These are phyloP conservation scores for Cephus sareptanus DNA, from an alignment of 2,888 invertebrate genomes.

Conservation along the genomic window DNA sequence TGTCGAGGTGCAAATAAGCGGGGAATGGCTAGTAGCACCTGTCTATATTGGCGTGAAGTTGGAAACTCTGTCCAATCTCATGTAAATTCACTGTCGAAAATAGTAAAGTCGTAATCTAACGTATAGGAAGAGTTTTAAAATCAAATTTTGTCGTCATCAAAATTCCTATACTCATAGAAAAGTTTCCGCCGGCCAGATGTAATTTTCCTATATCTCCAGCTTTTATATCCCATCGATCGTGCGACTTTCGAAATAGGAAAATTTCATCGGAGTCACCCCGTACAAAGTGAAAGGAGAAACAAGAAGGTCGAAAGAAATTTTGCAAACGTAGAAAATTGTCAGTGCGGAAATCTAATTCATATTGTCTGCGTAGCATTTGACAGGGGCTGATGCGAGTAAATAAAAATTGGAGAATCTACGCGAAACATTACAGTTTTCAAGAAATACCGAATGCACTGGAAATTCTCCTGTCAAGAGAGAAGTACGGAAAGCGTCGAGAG, in stretches of 20 bases:
- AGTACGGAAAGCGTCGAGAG: neutral
- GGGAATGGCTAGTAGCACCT: slow-evolving; percentile 50
- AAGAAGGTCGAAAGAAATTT: neutral
- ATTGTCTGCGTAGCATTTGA: neutral
- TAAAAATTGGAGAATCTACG: neutral
- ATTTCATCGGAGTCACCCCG: neutral
- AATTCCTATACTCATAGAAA: neutral
- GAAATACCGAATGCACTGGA: neutral
- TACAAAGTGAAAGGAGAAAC: neutral
- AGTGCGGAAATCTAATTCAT: neutral
- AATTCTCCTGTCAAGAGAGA: neutral
- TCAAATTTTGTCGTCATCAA: neutral
- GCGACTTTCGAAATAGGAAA: neutral
- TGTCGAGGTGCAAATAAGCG: slow-evolving; percentile 48
- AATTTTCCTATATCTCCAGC: neutral
- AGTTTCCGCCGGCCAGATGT: neutral
- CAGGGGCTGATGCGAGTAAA: neutral
- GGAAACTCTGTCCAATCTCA: slow-evolving; percentile 36
- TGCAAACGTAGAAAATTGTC: neutral
- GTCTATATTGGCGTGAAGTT: slow-evolving; percentile 54
- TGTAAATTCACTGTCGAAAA: neutral
- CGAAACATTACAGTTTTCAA: neutral
- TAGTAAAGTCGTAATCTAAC: neutral
- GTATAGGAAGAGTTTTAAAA: neutral
- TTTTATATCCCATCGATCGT: too few relatives aligned